Base-by-base conservation (phyloP, 1,140 invertebrate genomes). In the Alviniconcha marisindica region DNA sequence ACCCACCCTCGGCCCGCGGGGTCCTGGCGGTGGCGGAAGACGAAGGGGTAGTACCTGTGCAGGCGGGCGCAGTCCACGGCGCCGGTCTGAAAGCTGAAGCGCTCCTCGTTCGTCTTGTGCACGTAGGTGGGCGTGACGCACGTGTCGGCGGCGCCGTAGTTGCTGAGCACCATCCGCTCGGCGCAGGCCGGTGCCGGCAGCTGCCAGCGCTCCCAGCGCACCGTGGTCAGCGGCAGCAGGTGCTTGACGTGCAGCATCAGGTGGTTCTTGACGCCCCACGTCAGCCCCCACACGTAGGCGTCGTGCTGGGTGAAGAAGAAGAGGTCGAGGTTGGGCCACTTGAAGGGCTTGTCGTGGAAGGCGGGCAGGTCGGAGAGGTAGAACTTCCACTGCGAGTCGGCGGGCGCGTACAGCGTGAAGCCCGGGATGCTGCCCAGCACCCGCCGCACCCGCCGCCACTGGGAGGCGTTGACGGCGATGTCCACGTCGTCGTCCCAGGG, bases 401-500 rank as follows among this genome's bases (percentile, higher is more conserved):
- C 24, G 12, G 81, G 83, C 5, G 81, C 40, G 66, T 81, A 84
- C 38, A 87, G 63, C 28, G 81, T 83, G 71, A 84, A 87, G 21
- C 81, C 83, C 28, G 84, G 66, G 21, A 87, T 66, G 51, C 74
- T 81, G 31, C 81, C 44, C 15, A 90, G 73, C 0, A 83, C 86
- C 15, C 82, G 69, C 40, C 71, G 81, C 0, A 86, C 82, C 40
- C 48, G 33, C 14, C 48, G 33, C 76, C 87, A 89, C 40, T 90
- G 71, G 10, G 85, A 87, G 14, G 38, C 66, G 78, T 87, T 89
- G 15, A 91, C 66, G 21, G 87, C 76, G 1, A 91, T 54, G 81
- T 91, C 91, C 21, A 90, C 77, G 74, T 91, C 91, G 80, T 91
- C 91, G 84, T 91, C 91, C 91, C 91, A 91, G 14, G 91, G 91